phyloP scores from a whole-genome alignment of 2,888 invertebrate species.

The Helicoverpa assulta region DNA sequence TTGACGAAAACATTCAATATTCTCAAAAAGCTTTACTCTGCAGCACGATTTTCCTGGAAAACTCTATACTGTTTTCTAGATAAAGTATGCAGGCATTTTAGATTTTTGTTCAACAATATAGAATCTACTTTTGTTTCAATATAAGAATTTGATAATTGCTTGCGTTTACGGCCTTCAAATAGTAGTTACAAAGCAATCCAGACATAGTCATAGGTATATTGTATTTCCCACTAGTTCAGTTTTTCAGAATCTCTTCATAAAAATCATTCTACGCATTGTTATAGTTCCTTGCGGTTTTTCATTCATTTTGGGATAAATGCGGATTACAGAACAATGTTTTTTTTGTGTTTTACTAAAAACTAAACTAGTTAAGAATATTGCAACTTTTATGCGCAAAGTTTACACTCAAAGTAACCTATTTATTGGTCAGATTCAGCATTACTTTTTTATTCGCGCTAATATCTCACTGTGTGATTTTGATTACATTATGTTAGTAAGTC shows the following conservation, averaged over 20 bases:
- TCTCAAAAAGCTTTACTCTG: not conserved
- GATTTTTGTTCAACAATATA: too few relatives aligned
- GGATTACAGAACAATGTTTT: slow-evolving; percentile 29
- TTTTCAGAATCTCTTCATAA: not conserved
- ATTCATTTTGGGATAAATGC: slow-evolving; percentile 28
- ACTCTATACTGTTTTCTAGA: not conserved
- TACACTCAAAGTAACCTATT: slow-evolving; percentile 17
- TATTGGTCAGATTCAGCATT: slow-evolving; percentile 27
- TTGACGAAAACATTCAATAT: slow-evolving; percentile 1
- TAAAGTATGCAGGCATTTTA: too few relatives aligned
- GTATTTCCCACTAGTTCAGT: not conserved
- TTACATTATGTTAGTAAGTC: too few relatives aligned
- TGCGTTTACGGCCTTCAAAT: too few relatives aligned
- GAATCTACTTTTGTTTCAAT: too few relatives aligned
- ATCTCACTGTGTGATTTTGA: too few relatives aligned
- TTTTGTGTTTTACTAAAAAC: not conserved
- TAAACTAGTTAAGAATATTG: not conserved
- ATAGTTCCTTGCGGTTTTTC: slow-evolving; percentile 11
- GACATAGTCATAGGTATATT: not conserved
- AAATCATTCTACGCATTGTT: not conserved
- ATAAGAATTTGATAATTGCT: too few relatives aligned
- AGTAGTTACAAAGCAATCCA: not conserved
- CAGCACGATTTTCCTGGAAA: slow-evolving; percentile 2
- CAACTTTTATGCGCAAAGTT: not conserved
- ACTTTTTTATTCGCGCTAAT: slow-evolving; percentile 31